These are phyloP conservation scores for Pomacea canaliculata DNA, from an alignment of 2,888 invertebrate species.

Conservation along the genomic window DNA sequence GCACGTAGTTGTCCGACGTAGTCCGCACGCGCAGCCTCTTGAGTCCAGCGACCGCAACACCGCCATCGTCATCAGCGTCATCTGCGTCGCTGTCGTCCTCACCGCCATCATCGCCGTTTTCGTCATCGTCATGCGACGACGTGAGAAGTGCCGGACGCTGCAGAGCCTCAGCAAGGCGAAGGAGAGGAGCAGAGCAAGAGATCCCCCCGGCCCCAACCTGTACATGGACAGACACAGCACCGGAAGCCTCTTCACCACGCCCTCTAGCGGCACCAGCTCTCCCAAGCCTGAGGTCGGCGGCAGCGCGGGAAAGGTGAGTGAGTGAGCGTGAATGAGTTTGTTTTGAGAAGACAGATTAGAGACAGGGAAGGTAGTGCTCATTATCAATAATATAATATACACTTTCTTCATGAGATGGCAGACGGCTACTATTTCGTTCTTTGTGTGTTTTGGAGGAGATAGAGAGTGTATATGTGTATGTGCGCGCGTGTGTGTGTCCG, in stretches of 20 bases:
- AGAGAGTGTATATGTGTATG: no score
- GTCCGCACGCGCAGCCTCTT: slow-evolving; percentile 16
- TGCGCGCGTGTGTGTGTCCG: no score
- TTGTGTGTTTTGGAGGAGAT: no score
- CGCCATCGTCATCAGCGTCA: slow-evolving; percentile 52
- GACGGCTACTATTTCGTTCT: no score
- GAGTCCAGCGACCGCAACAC: slow-evolving; percentile 30
- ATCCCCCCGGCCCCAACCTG: neutral
- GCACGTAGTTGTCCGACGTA: slow-evolving; percentile 25
- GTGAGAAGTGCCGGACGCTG: slow-evolving; percentile 23
- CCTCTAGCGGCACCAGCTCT: neutral
- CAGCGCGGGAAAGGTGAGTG: slow-evolving; percentile 17
- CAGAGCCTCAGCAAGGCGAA: slow-evolving; percentile 24
- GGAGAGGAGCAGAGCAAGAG: neutral
- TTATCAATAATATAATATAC: no score
- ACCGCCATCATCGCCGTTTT: slow-evolving; percentile 24
- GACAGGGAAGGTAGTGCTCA: no score
- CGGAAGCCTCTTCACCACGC: slow-evolving; percentile 13
- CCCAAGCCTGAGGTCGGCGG: neutral
- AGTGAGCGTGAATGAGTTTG: neutral
- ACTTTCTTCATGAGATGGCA: no score
- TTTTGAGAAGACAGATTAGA: no score
- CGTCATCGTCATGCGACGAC: slow-evolving; percentile 20
- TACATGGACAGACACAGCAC: slow-evolving; percentile 16
- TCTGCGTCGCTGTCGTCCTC: slow-evolving; percentile 43